These are phyloP conservation scores for Cheirogaleus major DNA, from an alignment of 2,797 vertebrate species.

Conservation along the genomic window DNA sequence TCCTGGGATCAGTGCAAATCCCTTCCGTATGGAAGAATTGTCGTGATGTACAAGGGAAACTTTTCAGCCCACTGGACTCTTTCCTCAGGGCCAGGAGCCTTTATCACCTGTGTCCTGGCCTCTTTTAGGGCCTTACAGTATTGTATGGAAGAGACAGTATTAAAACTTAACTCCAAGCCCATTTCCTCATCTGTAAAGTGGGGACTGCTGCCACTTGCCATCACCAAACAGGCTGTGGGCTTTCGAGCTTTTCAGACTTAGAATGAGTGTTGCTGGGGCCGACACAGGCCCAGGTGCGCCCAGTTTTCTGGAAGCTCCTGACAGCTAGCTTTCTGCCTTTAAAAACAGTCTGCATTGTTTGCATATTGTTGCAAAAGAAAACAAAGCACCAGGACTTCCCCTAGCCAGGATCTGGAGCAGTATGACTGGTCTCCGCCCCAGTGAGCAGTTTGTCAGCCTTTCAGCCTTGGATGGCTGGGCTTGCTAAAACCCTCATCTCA, in stretches of 20 bases:
- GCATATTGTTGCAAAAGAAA: slow-evolving; percentile 10
- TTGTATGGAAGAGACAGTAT: neutral
- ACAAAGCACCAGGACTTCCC: neutral
- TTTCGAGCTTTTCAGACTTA: neutral
- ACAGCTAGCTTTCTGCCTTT: neutral
- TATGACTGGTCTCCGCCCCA: rapidly evolving
- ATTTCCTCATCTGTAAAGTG: neutral
- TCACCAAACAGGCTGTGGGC: neutral
- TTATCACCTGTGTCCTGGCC: neutral
- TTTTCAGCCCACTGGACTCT: rapidly evolving
- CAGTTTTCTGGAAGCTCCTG: neutral
- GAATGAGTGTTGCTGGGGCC: neutral
- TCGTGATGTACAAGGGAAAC: neutral
- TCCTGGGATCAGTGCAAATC: neutral
- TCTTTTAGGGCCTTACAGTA: neutral
- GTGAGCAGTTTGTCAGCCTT: neutral
- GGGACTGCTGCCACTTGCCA: neutral
- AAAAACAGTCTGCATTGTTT: slow-evolving; percentile 16
- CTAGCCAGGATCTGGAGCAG: neutral
- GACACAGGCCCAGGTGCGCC: no score
- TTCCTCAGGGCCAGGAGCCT: neutral
- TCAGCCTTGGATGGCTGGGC: neutral
- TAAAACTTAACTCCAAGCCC: neutral
- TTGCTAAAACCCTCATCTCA: neutral
- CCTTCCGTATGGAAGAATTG: neutral